phyloP scores from a whole-genome alignment of 2,113 vertebrate genomes.

The Mohoua ochrocephala region DNA sequence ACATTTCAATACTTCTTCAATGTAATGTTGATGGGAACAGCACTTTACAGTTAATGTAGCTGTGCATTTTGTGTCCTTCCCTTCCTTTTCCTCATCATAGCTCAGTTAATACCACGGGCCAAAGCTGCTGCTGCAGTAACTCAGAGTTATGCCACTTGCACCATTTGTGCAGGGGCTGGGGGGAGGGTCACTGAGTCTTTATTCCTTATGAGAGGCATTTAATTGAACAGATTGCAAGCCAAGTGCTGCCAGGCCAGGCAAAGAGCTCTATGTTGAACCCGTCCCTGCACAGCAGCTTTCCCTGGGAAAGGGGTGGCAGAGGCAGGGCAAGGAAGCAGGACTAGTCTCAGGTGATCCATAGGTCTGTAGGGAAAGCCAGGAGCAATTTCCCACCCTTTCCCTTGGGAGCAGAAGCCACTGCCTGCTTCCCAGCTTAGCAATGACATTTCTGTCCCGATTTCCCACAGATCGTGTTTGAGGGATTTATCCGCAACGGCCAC shows the following conservation, averaged over 20 bases:
- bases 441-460: neutral
- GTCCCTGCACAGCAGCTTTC: neutral
- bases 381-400: neutral
- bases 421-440: neutral
- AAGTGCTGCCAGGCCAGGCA: neutral
- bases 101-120: neutral
- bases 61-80: neutral
- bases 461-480: conserved; percentile 90
- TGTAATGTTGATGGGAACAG: conserved; percentile 1
- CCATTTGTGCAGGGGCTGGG: neutral
- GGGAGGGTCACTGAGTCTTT: neutral
- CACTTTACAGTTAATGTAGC: neutral
- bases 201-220: neutral
- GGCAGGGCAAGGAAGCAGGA: neutral
- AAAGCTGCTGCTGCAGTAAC: neutral
- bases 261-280: neutral
- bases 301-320: neutral
- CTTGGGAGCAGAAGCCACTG: neutral
- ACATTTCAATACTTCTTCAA: conserved; percentile 9
- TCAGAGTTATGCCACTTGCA: neutral
- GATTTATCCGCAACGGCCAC: conserved; percentile 83
- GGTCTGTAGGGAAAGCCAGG: conserved; percentile 1
- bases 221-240: neutral
- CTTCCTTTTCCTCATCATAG: neutral
- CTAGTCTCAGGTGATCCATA: neutral